A percentile compares a stretch with the other conserved stretches of the same genome.
Conservation (phyloP, 1,140 invertebrate genomes). For the Melanaphis sacchari region DNA sequence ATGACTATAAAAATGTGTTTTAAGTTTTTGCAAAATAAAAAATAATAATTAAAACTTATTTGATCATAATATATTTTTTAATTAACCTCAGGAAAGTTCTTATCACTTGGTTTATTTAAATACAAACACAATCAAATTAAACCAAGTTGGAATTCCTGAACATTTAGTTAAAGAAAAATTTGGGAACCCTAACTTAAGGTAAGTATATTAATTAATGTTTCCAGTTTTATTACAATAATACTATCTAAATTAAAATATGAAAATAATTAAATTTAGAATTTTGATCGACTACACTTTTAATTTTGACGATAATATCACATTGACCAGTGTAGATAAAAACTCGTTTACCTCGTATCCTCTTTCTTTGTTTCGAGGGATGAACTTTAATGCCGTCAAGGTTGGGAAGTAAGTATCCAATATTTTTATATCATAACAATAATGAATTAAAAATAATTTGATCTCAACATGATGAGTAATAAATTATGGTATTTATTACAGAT, state of each 20-base stretch:
- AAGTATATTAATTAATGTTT: background rate
- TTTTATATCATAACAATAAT: background rate
- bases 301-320: background rate
- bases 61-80: background rate
- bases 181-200: slow-evolving; percentile 46
- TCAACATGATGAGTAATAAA: background rate
- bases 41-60: too few relatives aligned
- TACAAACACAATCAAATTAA: background rate
- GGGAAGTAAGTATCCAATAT: background rate
- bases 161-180: slow-evolving; percentile 26
- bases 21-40: too few relatives aligned
- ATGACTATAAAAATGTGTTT: too few relatives aligned
- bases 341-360: background rate
- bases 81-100: background rate
- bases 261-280: background rate
- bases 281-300: background rate
- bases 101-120: background rate
- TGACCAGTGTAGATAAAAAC: background rate
- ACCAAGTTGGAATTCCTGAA: background rate
- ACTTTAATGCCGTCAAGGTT: background rate
- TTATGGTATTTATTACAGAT: background rate
- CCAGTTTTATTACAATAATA: background rate
- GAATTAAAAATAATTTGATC: background rate
- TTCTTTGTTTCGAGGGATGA: background rate
- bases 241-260: background rate